These are phyloP conservation scores for Bombus superbus DNA, from an alignment of 1,140 invertebrate species.

Conservation along the genomic window DNA sequence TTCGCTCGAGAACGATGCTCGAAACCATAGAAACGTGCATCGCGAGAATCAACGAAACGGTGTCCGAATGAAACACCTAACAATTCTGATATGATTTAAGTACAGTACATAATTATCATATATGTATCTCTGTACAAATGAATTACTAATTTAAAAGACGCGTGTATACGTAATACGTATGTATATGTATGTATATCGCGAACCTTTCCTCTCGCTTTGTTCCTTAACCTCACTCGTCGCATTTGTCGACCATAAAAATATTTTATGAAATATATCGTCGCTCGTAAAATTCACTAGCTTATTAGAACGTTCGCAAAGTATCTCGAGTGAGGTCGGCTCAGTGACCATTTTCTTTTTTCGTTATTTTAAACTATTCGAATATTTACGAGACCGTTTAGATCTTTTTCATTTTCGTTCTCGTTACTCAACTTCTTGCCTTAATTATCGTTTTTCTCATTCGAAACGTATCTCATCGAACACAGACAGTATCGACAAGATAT, in stretches of 20 bases:
- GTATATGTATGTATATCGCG: slow-evolving; percentile 5
- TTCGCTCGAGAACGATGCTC: not conserved
- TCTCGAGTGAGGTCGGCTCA: not conserved
- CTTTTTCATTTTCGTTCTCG: not conserved
- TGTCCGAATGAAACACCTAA: not conserved
- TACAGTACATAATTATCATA: not conserved
- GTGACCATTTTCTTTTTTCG: no score
- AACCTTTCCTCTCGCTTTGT: not conserved
- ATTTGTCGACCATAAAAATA: slow-evolving; percentile 23
- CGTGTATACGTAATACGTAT: not conserved
- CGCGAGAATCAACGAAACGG: not conserved
- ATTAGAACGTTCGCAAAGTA: not conserved
- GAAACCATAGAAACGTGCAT: not conserved
- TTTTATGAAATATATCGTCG: slow-evolving; percentile 22
- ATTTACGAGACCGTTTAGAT: not conserved
- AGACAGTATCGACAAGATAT: slow-evolving; percentile 5
- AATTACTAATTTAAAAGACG: slow-evolving; percentile 13
- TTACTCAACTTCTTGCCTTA: not conserved
- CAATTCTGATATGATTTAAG: not conserved
- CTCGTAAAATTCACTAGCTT: not conserved
- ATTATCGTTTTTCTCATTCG: not conserved
- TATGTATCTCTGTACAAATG: slow-evolving; percentile 2
- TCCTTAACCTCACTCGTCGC: not conserved
- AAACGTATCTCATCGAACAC: not conserved
- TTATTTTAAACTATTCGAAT: not conserved